Conservation (phyloP, 2,888 invertebrate species). For the Adelphocoris suturalis region DNA sequence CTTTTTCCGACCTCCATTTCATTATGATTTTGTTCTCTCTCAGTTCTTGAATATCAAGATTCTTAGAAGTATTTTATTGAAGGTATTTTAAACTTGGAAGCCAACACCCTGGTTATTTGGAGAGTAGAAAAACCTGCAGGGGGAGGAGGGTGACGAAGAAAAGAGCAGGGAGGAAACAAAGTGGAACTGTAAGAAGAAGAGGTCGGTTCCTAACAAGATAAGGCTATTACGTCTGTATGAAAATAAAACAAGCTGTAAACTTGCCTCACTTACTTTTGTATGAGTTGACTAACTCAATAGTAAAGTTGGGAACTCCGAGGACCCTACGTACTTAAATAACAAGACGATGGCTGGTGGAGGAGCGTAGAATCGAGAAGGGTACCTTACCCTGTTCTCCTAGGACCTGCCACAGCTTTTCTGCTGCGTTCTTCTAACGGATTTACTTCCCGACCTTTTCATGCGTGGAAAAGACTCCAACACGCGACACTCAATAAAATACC, state of each 20-base stretch:
- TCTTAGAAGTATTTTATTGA: background rate
- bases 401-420: constrained; percentile 28
- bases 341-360: constrained; percentile 59
- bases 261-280: constrained; percentile 71
- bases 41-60: background rate
- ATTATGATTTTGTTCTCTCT: no score
- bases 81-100: constrained; percentile 4
- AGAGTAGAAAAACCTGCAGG: background rate
- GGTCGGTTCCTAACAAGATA: constrained; percentile 67
- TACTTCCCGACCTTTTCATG: constrained; percentile 54
- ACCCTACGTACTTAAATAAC: constrained; percentile 63
- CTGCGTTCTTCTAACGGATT: constrained; percentile 6
- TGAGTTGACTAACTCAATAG: constrained; percentile 71
- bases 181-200: constrained; percentile 26
- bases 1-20: no score
- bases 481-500: no score
- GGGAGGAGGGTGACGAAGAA: background rate
- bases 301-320: constrained; percentile 67
- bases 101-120: constrained; percentile 23
- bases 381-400: constrained; percentile 27
- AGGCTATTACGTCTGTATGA: constrained; percentile 69
- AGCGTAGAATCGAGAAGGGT: constrained; percentile 42
- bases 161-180: constrained; percentile 23
- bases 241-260: constrained; percentile 71
- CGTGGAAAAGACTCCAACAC: background rate